Percentiles rank a stretch among this genome's conserved stretches.
These are phyloP conservation scores for Harpegnathos saltator DNA, from an alignment of 1,140 invertebrate genomes.

Conservation along the genomic window DNA sequence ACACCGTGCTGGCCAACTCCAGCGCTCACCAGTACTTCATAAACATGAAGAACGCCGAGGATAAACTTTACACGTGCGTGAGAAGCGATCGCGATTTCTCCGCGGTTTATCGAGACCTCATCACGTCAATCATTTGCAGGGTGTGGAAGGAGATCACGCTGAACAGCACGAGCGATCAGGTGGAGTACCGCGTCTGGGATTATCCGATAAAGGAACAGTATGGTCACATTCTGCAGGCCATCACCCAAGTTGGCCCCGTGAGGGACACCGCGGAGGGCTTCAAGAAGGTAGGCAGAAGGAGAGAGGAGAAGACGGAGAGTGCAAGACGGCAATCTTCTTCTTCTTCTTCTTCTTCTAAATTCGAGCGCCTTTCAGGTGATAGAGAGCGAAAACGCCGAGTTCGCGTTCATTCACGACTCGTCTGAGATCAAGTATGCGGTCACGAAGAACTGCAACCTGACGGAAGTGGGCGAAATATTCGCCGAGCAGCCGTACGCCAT, in stretches of 20 bases:
- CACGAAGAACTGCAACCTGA: constrained; percentile 93
- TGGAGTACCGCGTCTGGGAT: constrained; percentile 95
- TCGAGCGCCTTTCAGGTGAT: constrained; percentile 86
- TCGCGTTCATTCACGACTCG: constrained; percentile 96
- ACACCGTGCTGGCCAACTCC: constrained; percentile 94
- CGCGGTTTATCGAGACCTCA: not conserved
- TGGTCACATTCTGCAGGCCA: constrained; percentile 93
- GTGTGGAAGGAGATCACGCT: constrained; percentile 96
- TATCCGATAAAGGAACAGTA: constrained; percentile 97
- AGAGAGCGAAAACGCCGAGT: constrained; percentile 92
- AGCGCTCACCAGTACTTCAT: constrained; percentile 94
- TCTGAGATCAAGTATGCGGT: constrained; percentile 94
- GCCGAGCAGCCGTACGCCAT: constrained; percentile 95
- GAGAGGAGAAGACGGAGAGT: not conserved
- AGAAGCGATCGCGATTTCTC: not conserved
- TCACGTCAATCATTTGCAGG: constrained; percentile 82
- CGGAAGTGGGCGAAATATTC: constrained; percentile 94
- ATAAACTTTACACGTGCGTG: constrained; percentile 92
- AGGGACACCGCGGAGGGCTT: constrained; percentile 90
- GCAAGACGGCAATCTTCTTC: too few species aligned
- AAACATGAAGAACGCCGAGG: constrained; percentile 96
- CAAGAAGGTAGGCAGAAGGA: constrained; percentile 86
- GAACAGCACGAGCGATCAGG: constrained; percentile 91
- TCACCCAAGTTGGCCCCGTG: constrained; percentile 92
- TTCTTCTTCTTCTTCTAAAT: not conserved